A percentile compares a stretch with the other conserved stretches of the same genome.
Evolutionary conservation across 2,113 vertebrate genomes (phyloP).

Genomic region (Kryptolebias marmoratus): DNA sequence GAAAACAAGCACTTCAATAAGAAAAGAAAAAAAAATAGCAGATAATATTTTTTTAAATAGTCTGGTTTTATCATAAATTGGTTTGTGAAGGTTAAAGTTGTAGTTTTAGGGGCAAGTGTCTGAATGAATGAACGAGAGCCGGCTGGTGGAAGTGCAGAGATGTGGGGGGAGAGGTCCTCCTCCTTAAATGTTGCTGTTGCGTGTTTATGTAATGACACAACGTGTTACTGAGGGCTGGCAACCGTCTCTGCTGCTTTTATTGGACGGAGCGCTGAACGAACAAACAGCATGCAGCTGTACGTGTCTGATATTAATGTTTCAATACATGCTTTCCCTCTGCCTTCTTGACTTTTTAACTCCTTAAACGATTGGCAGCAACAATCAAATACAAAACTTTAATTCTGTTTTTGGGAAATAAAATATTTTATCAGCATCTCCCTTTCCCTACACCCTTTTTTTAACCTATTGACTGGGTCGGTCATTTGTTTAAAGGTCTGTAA

Average conservation of each 20-base stretch:
- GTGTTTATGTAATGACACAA: conserved; percentile 54
- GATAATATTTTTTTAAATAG: background rate
- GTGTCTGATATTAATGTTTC: background rate
- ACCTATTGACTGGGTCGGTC: background rate
- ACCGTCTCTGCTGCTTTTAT: conserved; percentile 6
- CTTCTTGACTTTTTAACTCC: background rate
- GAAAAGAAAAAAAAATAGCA: background rate
- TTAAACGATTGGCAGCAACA: background rate
- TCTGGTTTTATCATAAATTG: conserved; percentile 21
- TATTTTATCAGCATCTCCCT: background rate
- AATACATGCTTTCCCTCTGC: background rate
- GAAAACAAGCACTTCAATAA: conserved; percentile 9
- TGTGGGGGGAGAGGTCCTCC: background rate
- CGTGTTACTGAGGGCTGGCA: conserved; percentile 29
- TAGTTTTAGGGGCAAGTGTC: conserved; percentile 3
- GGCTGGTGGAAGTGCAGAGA: conserved; percentile 6
- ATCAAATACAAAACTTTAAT: background rate
- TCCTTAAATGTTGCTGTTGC: conserved; percentile 54
- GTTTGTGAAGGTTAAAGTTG: conserved; percentile 7
- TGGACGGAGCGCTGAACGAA: background rate
- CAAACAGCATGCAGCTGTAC: conserved; percentile 1
- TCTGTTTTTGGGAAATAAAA: background rate
- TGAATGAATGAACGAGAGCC: background rate
- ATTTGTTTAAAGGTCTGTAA: background rate
- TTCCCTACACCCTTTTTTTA: background rate